These are phyloP conservation scores for Marmota flaviventris DNA, from an alignment of 2,113 vertebrate genomes.

Conservation along the genomic window DNA sequence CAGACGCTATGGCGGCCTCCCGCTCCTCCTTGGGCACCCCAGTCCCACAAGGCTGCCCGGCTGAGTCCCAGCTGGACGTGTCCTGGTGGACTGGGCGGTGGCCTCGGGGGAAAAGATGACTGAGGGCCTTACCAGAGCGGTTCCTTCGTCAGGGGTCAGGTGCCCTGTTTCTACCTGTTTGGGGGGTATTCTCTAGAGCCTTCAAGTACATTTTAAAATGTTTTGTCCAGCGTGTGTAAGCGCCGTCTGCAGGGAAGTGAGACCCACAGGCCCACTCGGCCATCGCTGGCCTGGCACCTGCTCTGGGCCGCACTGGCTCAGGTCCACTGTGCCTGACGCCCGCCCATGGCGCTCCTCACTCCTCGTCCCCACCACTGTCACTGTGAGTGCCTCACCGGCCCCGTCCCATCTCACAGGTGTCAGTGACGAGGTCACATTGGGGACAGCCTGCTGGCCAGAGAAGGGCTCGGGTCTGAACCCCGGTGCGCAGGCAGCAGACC, in stretches of 20 bases:
- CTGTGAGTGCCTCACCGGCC: accelerated
- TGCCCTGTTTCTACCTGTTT: neutral
- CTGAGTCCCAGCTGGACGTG: too few relatives aligned
- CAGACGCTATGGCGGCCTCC: neutral
- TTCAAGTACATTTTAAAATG: neutral
- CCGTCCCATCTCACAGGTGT: neutral
- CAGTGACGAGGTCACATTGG: accelerated
- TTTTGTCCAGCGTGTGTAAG: accelerated
- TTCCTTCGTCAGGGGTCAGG: neutral
- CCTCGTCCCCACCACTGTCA: neutral
- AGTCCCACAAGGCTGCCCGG: neutral
- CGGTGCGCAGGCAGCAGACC: neutral
- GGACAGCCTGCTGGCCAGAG: accelerated
- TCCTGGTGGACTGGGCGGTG: neutral
- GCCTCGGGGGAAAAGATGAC: neutral
- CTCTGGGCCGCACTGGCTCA: accelerated
- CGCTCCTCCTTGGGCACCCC: neutral
- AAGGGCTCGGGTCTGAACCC: too few relatives aligned
- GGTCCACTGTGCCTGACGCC: accelerated
- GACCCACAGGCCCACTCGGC: accelerated
- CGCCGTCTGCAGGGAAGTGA: accelerated
- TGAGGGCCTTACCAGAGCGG: accelerated
- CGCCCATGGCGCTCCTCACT: too few relatives aligned
- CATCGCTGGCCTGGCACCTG: accelerated
- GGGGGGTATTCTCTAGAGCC: neutral